A percentile compares a stretch with the other conserved stretches of the same genome.
Evolutionary conservation across 30 jellyfish, hydroid and myxozoan genomes (phyloP).

Genomic region (Cassiopea xamachana): DNA sequence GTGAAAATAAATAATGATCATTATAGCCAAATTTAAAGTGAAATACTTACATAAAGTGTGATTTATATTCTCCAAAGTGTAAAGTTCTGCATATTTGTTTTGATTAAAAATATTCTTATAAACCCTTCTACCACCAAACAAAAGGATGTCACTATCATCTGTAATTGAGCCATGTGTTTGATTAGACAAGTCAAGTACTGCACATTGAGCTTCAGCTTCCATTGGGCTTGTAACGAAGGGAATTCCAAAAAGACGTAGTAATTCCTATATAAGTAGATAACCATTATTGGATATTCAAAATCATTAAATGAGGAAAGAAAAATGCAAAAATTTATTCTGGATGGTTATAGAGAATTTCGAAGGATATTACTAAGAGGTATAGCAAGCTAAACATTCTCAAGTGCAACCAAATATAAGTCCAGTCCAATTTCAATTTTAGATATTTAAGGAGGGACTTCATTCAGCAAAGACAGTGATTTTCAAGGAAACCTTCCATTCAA

Average conservation of each 20-base stretch:
- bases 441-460: no score
- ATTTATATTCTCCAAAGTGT: constrained; percentile 46
- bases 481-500: no score
- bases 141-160: constrained; percentile 85
- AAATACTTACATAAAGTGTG: constrained; percentile 67
- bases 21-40: no score
- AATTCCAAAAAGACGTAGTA: constrained; percentile 86
- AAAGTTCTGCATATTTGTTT: constrained; percentile 76
- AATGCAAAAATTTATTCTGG: no score
- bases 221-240: constrained; percentile 86
- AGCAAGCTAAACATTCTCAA: no score
- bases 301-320: background rate
- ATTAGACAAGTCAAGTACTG: constrained; percentile 75
- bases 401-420: no score
- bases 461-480: no score
- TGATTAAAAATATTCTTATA: constrained; percentile 84
- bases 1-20: no score
- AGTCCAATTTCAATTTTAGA: no score
- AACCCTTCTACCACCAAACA: constrained; percentile 86
- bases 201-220: constrained; percentile 99
- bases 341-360: no score
- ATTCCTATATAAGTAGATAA: constrained; percentile 33
- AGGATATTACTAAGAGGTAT: no score
- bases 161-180: constrained; percentile 88
- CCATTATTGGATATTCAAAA: background rate